phyloP scores from a whole-genome alignment of 2,888 invertebrate genomes.

The Gibbula magus region DNA sequence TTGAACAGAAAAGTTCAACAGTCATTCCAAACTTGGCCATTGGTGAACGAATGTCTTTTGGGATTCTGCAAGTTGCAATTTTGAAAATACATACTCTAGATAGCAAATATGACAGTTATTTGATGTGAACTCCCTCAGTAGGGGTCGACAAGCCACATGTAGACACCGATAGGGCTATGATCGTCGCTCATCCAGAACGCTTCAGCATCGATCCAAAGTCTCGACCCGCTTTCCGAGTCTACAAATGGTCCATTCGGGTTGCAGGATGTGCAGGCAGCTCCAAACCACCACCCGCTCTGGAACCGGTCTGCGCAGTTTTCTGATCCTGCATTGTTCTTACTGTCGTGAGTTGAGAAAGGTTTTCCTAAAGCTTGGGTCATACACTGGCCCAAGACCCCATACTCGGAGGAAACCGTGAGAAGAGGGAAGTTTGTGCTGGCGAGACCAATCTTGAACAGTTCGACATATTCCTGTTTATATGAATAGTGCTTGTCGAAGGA shows the following conservation, averaged over 20 bases:
- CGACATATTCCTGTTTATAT: not conserved
- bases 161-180: not conserved
- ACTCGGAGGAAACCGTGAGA: not conserved
- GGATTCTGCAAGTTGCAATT: too few species aligned
- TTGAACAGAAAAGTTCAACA: too few species aligned
- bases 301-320: not conserved
- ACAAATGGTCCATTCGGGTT: not conserved
- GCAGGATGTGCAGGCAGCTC: not conserved
- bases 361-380: not conserved
- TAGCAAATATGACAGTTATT: too few species aligned
- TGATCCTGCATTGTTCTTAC: not conserved
- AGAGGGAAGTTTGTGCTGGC: not conserved
- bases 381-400: not conserved
- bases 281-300: slow-evolving; percentile 7
- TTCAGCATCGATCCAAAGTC: not conserved
- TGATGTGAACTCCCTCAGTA: too few species aligned
- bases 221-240: not conserved
- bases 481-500: not conserved
- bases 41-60: too few species aligned
- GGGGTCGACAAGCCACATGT: not conserved
- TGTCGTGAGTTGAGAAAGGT: not conserved
- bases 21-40: too few species aligned
- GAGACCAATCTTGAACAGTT: not conserved
- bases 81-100: too few species aligned
- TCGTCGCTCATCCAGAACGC: not conserved